These are phyloP conservation scores for Xestia sexstrigata DNA, from an alignment of 2,888 invertebrate species.

Conservation along the genomic window DNA sequence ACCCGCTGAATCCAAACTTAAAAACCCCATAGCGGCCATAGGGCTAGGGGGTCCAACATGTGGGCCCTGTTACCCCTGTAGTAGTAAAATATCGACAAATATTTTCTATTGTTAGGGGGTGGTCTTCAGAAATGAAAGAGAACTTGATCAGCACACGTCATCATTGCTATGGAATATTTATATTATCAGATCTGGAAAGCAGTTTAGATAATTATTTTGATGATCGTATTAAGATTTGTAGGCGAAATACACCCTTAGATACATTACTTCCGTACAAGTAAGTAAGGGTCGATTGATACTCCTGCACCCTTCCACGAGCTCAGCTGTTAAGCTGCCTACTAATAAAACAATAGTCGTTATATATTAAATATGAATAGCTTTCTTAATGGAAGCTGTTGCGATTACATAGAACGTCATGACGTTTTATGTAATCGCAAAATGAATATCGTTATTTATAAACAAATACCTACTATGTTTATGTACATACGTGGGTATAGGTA, in stretches of 20 bases:
- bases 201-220: background rate
- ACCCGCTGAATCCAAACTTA: background rate
- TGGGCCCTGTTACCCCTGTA: background rate
- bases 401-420: background rate
- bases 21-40: background rate
- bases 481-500: background rate
- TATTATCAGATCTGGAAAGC: background rate
- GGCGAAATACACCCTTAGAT: background rate
- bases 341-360: background rate
- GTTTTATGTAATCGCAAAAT: conserved; percentile 34
- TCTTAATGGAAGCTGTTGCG: conserved; percentile 9
- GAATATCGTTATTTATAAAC: background rate
- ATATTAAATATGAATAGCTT: conserved; percentile 9
- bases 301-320: background rate
- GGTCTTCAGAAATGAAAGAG: background rate
- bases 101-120: background rate
- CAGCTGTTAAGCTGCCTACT: background rate
- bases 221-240: background rate
- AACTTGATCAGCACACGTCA: background rate
- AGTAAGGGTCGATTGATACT: background rate
- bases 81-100: background rate
- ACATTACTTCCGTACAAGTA: background rate
- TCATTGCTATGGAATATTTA: background rate
- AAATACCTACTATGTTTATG: background rate
- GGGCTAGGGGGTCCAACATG: background rate